Evolutionary conservation across 1,140 invertebrate genomes (phyloP).

Genomic region (Cotesia typhae): DNA sequence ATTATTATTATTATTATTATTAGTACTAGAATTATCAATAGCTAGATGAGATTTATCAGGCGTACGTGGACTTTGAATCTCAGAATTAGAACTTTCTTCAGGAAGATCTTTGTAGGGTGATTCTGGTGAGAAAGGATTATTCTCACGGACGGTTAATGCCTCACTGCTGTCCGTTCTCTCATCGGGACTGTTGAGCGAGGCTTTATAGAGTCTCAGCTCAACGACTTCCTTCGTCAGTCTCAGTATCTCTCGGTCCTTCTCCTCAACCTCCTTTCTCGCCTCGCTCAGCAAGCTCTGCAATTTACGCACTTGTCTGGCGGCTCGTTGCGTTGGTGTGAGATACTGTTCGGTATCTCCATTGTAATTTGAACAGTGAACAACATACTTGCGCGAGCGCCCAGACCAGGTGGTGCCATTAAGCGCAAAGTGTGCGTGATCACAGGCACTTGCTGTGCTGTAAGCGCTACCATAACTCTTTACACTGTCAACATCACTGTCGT

Average conservation of each 20-base stretch:
- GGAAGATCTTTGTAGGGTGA: slow-evolving; percentile 54
- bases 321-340: slow-evolving; percentile 85
- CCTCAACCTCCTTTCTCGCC: slow-evolving; percentile 78
- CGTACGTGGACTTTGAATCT: slow-evolving; percentile 37
- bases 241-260: slow-evolving; percentile 82
- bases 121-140: slow-evolving; percentile 65
- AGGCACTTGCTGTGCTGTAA: slow-evolving; percentile 74
- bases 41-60: slow-evolving; percentile 45
- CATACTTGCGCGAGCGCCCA: slow-evolving; percentile 71
- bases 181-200: slow-evolving; percentile 77
- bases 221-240: slow-evolving; percentile 84
- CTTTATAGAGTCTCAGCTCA: slow-evolving; percentile 80
- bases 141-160: slow-evolving; percentile 76
- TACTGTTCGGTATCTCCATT: slow-evolving; percentile 80
- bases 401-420: slow-evolving; percentile 82
- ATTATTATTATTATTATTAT: too few relatives aligned
- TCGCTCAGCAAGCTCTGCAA: slow-evolving; percentile 73
- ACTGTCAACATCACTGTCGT: slow-evolving; percentile 80
- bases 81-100: slow-evolving; percentile 38
- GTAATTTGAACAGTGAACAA: slow-evolving; percentile 83
- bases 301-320: slow-evolving; percentile 79
- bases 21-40: not conserved
- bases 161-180: slow-evolving; percentile 76
- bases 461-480: slow-evolving; percentile 79
- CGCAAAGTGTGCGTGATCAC: slow-evolving; percentile 82